phyloP scores from a whole-genome alignment of 2,888 invertebrate genomes.

The Notodonta ziczac region DNA sequence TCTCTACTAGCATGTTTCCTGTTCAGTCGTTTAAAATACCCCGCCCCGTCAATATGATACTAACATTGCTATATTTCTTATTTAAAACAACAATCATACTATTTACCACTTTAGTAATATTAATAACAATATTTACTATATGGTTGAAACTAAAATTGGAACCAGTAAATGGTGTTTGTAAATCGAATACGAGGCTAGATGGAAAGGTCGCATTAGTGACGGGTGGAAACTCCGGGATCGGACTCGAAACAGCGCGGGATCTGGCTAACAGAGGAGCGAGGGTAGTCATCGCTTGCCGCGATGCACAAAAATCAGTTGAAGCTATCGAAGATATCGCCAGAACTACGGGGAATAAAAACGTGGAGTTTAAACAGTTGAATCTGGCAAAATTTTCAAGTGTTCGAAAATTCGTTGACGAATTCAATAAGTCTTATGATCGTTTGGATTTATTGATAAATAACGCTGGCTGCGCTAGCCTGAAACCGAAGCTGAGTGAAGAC shows the following conservation, averaged over 20 bases:
- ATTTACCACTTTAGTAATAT: neutral
- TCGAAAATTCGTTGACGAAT: constrained; percentile 85
- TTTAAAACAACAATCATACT: constrained; percentile 2
- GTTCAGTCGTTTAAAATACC: constrained; percentile 6
- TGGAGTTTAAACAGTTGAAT: constrained; percentile 84
- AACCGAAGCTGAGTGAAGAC: constrained; percentile 77
- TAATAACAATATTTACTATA: neutral
- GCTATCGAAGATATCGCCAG: constrained; percentile 88
- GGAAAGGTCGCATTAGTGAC: constrained; percentile 90
- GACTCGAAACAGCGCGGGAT: constrained; percentile 89
- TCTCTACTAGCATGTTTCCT: neutral
- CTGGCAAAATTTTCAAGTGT: constrained; percentile 79
- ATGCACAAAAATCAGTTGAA: constrained; percentile 88
- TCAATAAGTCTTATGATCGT: constrained; percentile 75
- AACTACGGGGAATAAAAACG: constrained; percentile 87
- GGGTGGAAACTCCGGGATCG: constrained; percentile 93
- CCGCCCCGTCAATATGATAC: constrained; percentile 18
- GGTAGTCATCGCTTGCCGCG: constrained; percentile 90
- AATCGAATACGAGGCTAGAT: constrained; percentile 53
- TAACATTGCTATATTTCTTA: constrained; percentile 7
- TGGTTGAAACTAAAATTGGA: constrained; percentile 19
- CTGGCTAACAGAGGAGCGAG: constrained; percentile 89
- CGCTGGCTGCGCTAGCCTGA: constrained; percentile 78
- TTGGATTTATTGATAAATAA: constrained; percentile 87
- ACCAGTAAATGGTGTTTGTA: constrained; percentile 50